A percentile compares a stretch with the other conserved stretches of the same genome.
phyloP scores from a whole-genome alignment of 2,888 invertebrate genomes.

The Diploptera punctata region DNA sequence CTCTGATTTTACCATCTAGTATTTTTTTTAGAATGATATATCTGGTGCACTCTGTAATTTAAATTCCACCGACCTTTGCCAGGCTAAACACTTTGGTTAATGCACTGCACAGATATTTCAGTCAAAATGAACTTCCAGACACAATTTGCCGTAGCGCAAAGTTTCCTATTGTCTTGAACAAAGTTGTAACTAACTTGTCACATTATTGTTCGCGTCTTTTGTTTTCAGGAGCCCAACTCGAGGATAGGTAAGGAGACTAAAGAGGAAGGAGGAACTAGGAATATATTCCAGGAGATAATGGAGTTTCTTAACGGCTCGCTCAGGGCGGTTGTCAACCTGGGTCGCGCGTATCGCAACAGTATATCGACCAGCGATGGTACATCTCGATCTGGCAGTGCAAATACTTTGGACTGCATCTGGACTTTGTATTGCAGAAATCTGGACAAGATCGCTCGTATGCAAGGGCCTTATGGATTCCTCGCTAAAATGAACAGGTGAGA shows the following conservation, averaged over 20 bases:
- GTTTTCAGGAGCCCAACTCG: constrained; percentile 17
- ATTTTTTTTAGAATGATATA: too few relatives aligned
- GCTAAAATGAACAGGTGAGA: constrained; percentile 68
- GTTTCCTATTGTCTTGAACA: too few relatives aligned
- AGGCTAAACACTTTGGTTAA: too few relatives aligned
- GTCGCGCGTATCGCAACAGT: constrained; percentile 61
- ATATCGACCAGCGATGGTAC: constrained; percentile 53
- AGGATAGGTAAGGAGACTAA: constrained; percentile 31
- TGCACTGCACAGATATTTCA: too few relatives aligned
- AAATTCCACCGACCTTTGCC: too few relatives aligned
- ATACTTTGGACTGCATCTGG: constrained; percentile 65
- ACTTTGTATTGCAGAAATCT: constrained; percentile 64
- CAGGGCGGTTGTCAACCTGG: constrained; percentile 62
- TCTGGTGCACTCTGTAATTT: too few relatives aligned
- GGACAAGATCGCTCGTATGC: constrained; percentile 59
- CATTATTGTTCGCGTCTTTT: too few relatives aligned
- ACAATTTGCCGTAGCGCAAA: too few relatives aligned
- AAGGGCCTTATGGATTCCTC: constrained; percentile 63
- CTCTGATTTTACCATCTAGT: too few relatives aligned
- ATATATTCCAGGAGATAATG: constrained; percentile 58
- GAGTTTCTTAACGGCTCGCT: constrained; percentile 63
- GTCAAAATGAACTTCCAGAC: too few relatives aligned
- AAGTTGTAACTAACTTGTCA: too few relatives aligned
- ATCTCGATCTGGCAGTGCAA: constrained; percentile 47
- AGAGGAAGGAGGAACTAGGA: constrained; percentile 49